Evolutionary conservation across 2,113 vertebrate species (phyloP), one percentile per base, ranked within the genome.

Genomic region (Cyanistes caeruleus): DNA sequence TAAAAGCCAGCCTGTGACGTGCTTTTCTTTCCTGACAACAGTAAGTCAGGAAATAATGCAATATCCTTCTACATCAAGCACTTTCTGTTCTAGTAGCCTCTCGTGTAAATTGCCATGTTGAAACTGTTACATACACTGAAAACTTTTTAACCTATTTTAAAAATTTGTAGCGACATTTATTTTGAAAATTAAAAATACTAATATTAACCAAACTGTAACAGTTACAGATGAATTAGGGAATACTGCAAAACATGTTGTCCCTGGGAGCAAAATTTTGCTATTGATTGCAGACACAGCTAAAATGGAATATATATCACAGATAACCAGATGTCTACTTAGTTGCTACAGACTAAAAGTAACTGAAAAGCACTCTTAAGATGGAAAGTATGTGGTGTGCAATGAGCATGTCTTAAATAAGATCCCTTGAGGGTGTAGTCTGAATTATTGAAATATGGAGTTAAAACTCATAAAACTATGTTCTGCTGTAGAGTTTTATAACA

Each of bases 11-110:
- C 48, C 13, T 0, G 0, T 92, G 85, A 92, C 44, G 17, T n/a
- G 65, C 59, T 76, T 89, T 81, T 55, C 52, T 93, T 96, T 88
- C 82, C 91, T 86, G 79, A 85, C 87, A 89, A 84, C 48, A 90
- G 3, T n/a, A 68, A 27, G 19, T 59, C 89, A 95, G 93, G 90
- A 96, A 95, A 96, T 93, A 91, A 83, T 39, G 88, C 70, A 93
- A 73, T 94, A 83, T 92, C 95, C 88, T 96, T 74, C 82, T 78
- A 83, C 64, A 18, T 52, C 21, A 37, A 91, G 75, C 78, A 80
- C 51, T 82, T 95, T 77, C 67, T 74, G 6, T 69, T 94, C 88
- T 85, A 2, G 69, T n/a, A n/a, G 31, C 25, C 56, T 48, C 65
- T 82, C 62, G 5, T 55, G 53, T 31, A 4, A 56, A 28, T 83